Base-by-base conservation (phyloP, 2,113 vertebrate species). In the Baryphthengus martii region DNA sequence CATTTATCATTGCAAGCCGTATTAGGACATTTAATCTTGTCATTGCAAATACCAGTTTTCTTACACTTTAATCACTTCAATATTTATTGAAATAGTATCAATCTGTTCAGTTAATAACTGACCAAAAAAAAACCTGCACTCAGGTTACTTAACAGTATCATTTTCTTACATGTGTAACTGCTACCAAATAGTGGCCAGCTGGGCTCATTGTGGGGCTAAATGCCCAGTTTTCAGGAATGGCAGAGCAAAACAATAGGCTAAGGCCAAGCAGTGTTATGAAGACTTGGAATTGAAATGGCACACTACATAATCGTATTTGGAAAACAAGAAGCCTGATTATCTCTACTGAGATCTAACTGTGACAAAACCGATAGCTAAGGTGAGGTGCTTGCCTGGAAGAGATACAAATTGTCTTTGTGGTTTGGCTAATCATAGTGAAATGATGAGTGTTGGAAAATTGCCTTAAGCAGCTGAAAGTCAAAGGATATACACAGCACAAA, bases 121-220 rank as follows among this genome's bases (percentile, higher is more conserved):
- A 28, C 40, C 26, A 45, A 90, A 88, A 68, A 84, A 84, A 89
- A 89, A 40, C 6, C 39, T 71, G 37, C 42, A 39, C 61, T 89
- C 31, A 66, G 55, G 29, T 65, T 82, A 81, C 80, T 53, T 31
- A 56, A 56, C 0, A 0, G 23, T 0, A 0, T 55, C 0, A 6
- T 72, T 59, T 82, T 68, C 76, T 92, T 86, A n/a, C 37, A 31
- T 37, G 29, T 74, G 18, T 66, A 53, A 66, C 59, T 87, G 80
- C 55, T 73, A 67, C 10, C 9, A 63, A 84, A 90, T 7, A 44
- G 40, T 76, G 80, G 35, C 52, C 73, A 86, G 49, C 67, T 96
- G 92, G 66, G 18, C 14, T 86, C 3, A 3, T 24, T 65, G 23
- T 62, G 47, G 4, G 59, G 29, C 50, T 80, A 71, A 94, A 88